A percentile compares a stretch with the other conserved stretches of the same genome.
Evolutionary conservation across 2,113 vertebrate genomes (phyloP).

Genomic region (Struthio camelus): DNA sequence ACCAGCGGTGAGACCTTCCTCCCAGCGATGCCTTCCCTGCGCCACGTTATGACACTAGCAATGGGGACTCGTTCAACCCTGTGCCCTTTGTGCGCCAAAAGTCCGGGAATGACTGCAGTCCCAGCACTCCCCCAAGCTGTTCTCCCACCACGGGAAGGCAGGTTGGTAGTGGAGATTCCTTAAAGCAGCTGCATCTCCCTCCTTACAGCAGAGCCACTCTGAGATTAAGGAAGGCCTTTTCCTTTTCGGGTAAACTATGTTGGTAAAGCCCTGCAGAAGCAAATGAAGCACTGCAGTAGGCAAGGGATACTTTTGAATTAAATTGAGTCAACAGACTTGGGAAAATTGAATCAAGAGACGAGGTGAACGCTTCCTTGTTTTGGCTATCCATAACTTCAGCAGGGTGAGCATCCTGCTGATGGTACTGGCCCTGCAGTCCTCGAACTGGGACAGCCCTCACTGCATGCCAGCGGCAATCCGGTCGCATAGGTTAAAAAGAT

Average conservation of each 20-base stretch:
- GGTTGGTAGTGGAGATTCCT: neutral
- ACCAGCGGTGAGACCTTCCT: rapidly evolving
- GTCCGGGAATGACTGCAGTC: neutral
- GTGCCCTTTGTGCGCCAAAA: rapidly evolving
- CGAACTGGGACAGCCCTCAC: neutral
- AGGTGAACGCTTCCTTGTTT: rapidly evolving
- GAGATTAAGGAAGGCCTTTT: neutral
- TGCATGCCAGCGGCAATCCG: neutral
- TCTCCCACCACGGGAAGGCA: rapidly evolving
- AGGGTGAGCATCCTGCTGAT: neutral
- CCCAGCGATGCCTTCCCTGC: neutral
- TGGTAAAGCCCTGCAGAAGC: neutral
- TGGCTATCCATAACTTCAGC: neutral
- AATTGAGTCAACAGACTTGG: neutral
- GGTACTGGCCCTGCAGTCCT: neutral
- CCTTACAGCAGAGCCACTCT: neutral
- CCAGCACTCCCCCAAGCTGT: neutral
- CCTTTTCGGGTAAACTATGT: neutral
- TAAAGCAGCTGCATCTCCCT: neutral
- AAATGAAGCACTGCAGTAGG: too few relatives aligned
- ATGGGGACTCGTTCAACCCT: rapidly evolving
- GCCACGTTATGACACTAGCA: too few relatives aligned
- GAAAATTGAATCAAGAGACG: neutral
- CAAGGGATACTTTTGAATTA: neutral
- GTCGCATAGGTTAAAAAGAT: neutral